Percentiles rank a stretch among this genome's conserved stretches.
Evolutionary conservation across 2,797 vertebrate species (phyloP).

Genomic region (Pipistrellus nathusii): DNA sequence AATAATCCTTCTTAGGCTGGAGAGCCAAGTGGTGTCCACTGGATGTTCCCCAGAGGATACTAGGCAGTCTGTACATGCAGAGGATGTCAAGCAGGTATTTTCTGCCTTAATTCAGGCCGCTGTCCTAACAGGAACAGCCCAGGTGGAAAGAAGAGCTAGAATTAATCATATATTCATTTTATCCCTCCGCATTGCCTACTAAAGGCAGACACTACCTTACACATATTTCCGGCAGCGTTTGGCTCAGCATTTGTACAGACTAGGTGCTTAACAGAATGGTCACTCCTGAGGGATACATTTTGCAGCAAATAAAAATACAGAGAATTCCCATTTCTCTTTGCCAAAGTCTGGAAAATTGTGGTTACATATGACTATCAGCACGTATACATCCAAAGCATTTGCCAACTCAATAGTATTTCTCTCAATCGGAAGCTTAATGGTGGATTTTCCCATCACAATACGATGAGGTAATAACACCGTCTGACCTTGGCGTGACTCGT

Average conservation of each 20-base stretch:
- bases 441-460: constrained; percentile 94
- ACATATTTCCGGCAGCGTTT: not conserved
- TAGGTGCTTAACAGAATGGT: not conserved
- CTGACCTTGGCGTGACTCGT: constrained; percentile 92
- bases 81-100: not conserved
- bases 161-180: not conserved
- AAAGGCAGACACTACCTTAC: not conserved
- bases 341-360: constrained; percentile 72
- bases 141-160: not conserved
- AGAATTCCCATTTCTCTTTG: constrained; percentile 49
- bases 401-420: constrained; percentile 93
- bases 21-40: not conserved
- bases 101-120: not conserved
- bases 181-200: not conserved
- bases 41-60: not conserved
- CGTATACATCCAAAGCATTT: constrained; percentile 87
- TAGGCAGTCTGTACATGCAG: not conserved
- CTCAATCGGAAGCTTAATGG: constrained; percentile 93
- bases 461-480: constrained; percentile 88
- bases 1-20: not conserved
- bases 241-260: constrained; percentile 1
- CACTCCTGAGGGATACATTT: not conserved
- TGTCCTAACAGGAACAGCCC: not conserved
- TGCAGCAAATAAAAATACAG: constrained; percentile 33
- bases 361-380: constrained; percentile 83